These are phyloP conservation scores for Perizoma flavofasciatum DNA, from an alignment of 2,888 invertebrate genomes.

Conservation along the genomic window DNA sequence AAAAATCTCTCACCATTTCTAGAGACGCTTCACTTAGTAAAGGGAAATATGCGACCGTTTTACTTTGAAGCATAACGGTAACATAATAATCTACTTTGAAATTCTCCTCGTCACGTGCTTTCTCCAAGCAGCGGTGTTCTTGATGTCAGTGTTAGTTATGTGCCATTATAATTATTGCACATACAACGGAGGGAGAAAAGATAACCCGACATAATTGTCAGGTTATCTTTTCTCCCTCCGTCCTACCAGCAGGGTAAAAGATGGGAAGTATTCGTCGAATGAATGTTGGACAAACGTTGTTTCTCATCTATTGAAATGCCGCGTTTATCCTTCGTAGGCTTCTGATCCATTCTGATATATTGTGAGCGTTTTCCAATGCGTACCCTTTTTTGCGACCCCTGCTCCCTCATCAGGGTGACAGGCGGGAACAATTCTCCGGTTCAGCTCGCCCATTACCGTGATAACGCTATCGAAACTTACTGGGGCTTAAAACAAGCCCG, in stretches of 20 bases:
- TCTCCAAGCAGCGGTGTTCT: no score
- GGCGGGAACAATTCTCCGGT: slow-evolving; percentile 60
- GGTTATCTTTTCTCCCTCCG: no score
- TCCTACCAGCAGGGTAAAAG: neutral
- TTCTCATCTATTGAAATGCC: slow-evolving; percentile 5
- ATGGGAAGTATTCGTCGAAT: neutral
- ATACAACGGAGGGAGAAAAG: no score
- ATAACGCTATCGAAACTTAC: slow-evolving; percentile 46
- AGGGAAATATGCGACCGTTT: no score
- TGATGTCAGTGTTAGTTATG: no score
- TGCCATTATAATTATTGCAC: no score
- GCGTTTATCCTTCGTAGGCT: slow-evolving; percentile 4
- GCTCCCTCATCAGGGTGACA: slow-evolving; percentile 66
- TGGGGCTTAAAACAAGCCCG: slow-evolving; percentile 27
- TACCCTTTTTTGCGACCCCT: slow-evolving; percentile 61
- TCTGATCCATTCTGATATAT: slow-evolving; percentile 54
- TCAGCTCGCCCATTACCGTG: slow-evolving; percentile 58
- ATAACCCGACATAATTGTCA: no score
- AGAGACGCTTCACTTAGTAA: neutral
- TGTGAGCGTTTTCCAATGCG: slow-evolving; percentile 55
- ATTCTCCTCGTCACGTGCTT: no score
- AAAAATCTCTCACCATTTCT: neutral
- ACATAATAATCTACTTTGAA: no score
- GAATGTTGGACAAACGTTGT: neutral
- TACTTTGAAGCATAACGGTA: no score